A percentile compares a stretch with the other conserved stretches of the same genome.
Conservation (phyloP, 2,113 vertebrate species). For the Trematocara unimaculatum region DNA sequence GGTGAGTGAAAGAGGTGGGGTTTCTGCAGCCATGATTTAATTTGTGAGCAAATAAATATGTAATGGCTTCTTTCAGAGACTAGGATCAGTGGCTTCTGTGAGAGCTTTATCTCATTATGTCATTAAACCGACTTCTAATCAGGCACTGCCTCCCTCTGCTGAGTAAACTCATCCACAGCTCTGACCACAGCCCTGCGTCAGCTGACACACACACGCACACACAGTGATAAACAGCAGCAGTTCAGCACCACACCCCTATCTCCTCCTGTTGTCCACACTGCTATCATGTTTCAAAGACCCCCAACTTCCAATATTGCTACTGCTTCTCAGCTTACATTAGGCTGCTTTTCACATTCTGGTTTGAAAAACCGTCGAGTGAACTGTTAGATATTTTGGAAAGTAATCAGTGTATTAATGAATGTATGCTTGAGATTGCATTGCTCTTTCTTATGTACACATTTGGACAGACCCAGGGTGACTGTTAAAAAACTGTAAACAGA, state of each 20-base stretch:
- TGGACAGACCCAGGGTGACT: background rate
- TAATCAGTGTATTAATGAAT: background rate
- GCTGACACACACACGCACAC: constrained; percentile 32
- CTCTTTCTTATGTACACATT: background rate
- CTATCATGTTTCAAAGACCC: constrained; percentile 8
- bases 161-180: constrained; percentile 36
- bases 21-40: background rate
- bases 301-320: background rate
- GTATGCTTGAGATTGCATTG: background rate
- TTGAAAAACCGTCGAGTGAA: background rate
- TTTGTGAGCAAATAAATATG: background rate
- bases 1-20: background rate
- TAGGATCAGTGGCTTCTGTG: background rate
- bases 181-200: constrained; percentile 40
- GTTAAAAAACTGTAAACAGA: background rate
- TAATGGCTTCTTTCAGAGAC: background rate
- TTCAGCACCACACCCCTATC: constrained; percentile 1
- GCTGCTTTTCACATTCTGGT: background rate
- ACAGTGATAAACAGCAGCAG: constrained; percentile 20
- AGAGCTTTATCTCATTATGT: constrained; percentile 56
- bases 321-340: background rate
- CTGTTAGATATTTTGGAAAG: background rate
- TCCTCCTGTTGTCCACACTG: background rate
- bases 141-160: constrained; percentile 31
- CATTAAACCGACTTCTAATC: constrained; percentile 49